These are phyloP conservation scores for Conchocele bisecta DNA, from an alignment of 2,888 invertebrate genomes.

Conservation along the genomic window DNA sequence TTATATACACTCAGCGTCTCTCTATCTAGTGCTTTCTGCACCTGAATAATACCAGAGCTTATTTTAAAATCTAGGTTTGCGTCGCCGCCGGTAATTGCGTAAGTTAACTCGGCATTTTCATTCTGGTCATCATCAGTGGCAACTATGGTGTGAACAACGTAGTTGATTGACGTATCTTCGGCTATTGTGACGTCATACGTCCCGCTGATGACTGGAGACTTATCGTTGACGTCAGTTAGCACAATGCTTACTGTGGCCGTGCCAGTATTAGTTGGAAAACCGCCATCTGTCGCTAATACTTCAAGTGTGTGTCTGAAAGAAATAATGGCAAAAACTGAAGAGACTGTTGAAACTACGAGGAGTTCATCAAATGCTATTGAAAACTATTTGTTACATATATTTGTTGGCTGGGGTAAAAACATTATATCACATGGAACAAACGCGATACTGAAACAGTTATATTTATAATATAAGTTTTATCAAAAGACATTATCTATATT, in stretches of 20 bases:
- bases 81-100: conserved; percentile 69
- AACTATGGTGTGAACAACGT: conserved; percentile 59
- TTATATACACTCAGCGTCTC: conserved; percentile 68
- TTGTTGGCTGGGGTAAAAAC: not conserved
- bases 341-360: too few species aligned
- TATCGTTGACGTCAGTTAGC: conserved; percentile 74
- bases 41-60: conserved; percentile 64
- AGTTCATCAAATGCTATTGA: too few species aligned
- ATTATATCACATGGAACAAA: too few species aligned
- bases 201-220: conserved; percentile 65
- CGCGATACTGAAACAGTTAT: too few species aligned
- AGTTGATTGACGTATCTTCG: conserved; percentile 66
- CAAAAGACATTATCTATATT: too few species aligned
- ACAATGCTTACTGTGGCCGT: conserved; percentile 70
- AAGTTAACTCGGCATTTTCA: conserved; percentile 64
- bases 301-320: conserved; percentile 66
- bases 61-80: conserved; percentile 67
- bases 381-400: not conserved
- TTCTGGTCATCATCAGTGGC: conserved; percentile 71
- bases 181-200: conserved; percentile 59
- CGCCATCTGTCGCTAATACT: conserved; percentile 67
- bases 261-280: conserved; percentile 58
- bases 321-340: not conserved
- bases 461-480: too few species aligned
- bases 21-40: conserved; percentile 67